Conservation (phyloP, 2,888 invertebrate species). For the Apoda limacodes region DNA sequence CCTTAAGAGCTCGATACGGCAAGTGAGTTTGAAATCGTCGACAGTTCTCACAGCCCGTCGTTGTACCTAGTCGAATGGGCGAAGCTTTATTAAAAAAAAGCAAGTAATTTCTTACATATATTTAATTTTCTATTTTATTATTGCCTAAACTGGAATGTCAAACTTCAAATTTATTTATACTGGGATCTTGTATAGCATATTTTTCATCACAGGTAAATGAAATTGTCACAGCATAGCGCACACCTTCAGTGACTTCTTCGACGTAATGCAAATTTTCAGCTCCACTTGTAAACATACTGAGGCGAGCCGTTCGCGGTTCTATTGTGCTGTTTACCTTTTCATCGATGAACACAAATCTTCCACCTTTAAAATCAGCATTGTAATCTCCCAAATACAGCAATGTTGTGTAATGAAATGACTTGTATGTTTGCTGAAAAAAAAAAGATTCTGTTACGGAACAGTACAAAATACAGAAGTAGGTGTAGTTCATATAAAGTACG, state of each 20-base stretch:
- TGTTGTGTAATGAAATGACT: slow-evolving; percentile 89
- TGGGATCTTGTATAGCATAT: slow-evolving; percentile 73
- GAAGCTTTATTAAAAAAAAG: no score
- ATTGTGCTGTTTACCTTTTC: slow-evolving; percentile 73
- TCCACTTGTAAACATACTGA: slow-evolving; percentile 89
- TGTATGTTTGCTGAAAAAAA: slow-evolving; percentile 80
- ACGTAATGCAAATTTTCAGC: slow-evolving; percentile 87
- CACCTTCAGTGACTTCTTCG: slow-evolving; percentile 81
- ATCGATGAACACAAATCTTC: slow-evolving; percentile 84
- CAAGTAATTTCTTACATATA: no score
- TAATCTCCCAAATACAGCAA: slow-evolving; percentile 83
- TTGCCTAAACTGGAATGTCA: no score
- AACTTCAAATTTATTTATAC: slow-evolving; percentile 30
- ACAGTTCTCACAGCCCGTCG: no score
- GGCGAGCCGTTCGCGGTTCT: slow-evolving; percentile 82
- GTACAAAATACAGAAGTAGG: no score
- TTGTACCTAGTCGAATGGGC: no score
- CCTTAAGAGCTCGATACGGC: no score
- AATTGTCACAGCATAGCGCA: slow-evolving; percentile 84
- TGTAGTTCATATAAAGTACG: no score
- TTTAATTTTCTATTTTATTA: no score
- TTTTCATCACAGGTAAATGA: slow-evolving; percentile 86
- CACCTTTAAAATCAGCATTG: slow-evolving; percentile 82
- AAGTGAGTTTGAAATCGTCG: no score
- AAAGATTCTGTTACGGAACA: no score